Conservation (phyloP, 2,888 invertebrate species). For the Thereva unica region DNA sequence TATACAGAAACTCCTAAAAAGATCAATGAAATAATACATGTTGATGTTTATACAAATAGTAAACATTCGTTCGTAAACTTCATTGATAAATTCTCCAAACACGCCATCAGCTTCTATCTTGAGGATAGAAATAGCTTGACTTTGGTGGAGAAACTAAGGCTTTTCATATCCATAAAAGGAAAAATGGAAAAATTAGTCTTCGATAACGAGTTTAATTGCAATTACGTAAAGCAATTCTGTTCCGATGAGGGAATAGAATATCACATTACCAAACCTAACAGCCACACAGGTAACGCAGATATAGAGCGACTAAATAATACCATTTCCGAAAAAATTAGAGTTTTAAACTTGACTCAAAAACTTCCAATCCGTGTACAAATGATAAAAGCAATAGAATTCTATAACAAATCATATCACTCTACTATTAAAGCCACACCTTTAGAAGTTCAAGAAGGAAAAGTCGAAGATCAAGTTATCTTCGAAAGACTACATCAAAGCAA, state of each 20-base stretch:
- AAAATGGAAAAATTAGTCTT: conserved; percentile 9
- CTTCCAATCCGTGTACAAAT: too few species aligned
- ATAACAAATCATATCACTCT: too few species aligned
- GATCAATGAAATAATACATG: conserved; percentile 29
- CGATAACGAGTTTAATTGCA: conserved; percentile 9
- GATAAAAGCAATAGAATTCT: too few species aligned
- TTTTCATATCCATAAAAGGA: conserved; percentile 5
- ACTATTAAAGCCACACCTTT: too few species aligned
- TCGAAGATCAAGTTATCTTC: too few species aligned
- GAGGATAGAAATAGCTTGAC: conserved; percentile 21
- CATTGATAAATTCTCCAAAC: conserved; percentile 37
- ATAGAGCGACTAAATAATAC: too few species aligned
- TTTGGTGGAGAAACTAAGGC: conserved; percentile 20
- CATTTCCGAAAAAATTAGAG: too few species aligned
- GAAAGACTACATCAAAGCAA: too few species aligned
- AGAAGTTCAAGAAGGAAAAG: too few species aligned
- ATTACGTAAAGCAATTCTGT: conserved; percentile 9
- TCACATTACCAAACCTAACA: conserved; percentile 22
- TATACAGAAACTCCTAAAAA: conserved; percentile 21
- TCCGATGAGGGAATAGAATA: conserved; percentile 2
- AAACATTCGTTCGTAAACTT: conserved; percentile 32
- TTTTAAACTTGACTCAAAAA: too few species aligned
- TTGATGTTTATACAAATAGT: conserved; percentile 10
- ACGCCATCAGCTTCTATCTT: conserved; percentile 14
- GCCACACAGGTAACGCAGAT: conserved; percentile 11